phyloP scores from a whole-genome alignment of 2,113 vertebrate genomes.

The Seriola quinqueradiata region DNA sequence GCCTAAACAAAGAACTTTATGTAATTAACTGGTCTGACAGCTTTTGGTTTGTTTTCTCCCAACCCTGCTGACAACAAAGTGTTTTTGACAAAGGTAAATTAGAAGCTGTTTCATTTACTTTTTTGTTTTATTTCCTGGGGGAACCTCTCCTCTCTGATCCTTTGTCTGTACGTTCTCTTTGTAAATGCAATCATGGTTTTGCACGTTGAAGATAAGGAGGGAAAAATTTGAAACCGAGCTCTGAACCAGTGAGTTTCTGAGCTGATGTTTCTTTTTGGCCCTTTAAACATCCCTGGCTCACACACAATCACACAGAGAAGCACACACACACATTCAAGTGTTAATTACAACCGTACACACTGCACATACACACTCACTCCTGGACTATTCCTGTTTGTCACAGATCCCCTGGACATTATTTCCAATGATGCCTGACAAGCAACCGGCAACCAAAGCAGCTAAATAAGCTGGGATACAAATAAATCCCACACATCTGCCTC shows the following conservation, averaged over 20 bases:
- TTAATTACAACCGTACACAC: slow-evolving; percentile 31
- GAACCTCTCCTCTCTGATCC: neutral
- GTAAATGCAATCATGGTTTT: neutral
- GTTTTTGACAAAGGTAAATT: neutral
- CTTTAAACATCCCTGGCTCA: neutral
- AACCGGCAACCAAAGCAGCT: slow-evolving; percentile 29
- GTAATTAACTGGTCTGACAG: slow-evolving; percentile 18
- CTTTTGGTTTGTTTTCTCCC: slow-evolving; percentile 4
- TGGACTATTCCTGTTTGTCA: slow-evolving; percentile 7
- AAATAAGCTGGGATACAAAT: slow-evolving; percentile 62
- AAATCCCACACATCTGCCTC: slow-evolving; percentile 62
- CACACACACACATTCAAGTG: slow-evolving; percentile 1
- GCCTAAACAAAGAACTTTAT: neutral
- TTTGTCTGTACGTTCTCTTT: neutral
- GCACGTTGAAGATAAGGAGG: neutral
- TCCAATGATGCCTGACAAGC: slow-evolving; percentile 43
- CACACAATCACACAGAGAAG: neutral
- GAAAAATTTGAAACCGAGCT: slow-evolving; percentile 9
- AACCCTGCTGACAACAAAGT: neutral
- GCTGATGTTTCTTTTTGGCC: slow-evolving; percentile 3
- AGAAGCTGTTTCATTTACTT: neutral
- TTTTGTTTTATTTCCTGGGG: neutral
- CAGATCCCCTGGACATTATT: slow-evolving; percentile 41
- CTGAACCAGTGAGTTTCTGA: slow-evolving; percentile 3
- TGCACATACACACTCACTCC: neutral